These are phyloP conservation scores for Drosophila tripunctata DNA, from an alignment of 2,888 invertebrate genomes.

Conservation along the genomic window DNA sequence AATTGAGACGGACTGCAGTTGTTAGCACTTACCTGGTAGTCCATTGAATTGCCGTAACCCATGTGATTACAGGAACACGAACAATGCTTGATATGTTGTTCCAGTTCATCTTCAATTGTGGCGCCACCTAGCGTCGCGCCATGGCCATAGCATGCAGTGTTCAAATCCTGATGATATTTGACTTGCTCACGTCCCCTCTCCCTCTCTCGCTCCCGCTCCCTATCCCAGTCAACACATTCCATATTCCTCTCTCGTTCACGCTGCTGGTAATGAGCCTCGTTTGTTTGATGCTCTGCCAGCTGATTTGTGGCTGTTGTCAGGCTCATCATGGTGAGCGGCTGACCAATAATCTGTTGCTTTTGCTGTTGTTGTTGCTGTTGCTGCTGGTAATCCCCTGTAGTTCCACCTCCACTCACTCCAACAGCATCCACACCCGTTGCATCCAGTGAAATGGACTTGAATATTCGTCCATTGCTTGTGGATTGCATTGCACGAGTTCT, in stretches of 20 bases:
- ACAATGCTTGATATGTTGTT: conserved; percentile 94
- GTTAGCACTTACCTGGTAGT: conserved; percentile 89
- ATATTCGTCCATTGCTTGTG: conserved; percentile 60
- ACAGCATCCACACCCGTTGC: conserved; percentile 29
- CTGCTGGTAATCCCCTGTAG: conserved; percentile 19
- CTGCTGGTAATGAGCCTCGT: conserved; percentile 50
- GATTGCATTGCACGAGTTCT: conserved; percentile 47
- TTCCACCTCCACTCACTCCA: not conserved
- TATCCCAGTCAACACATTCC: not conserved
- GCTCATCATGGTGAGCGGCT: conserved; percentile 47
- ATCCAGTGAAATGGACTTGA: conserved; percentile 76
- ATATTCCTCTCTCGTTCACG: conserved; percentile 20
- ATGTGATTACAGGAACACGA: conserved; percentile 96
- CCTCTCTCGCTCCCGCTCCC: conserved; percentile 28
- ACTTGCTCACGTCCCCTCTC: conserved; percentile 34
- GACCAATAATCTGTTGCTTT: conserved; percentile 61
- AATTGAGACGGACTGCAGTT: too few species aligned
- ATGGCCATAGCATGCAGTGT: conserved; percentile 52
- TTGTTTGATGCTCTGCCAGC: conserved; percentile 52
- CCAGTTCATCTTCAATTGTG: conserved; percentile 90
- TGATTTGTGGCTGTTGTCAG: conserved; percentile 60
- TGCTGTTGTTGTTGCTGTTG: conserved; percentile 50
- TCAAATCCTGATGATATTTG: conserved; percentile 54
- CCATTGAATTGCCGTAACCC: conserved; percentile 96
- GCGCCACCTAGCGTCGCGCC: conserved; percentile 31